Conservation (phyloP, 2,797 vertebrate species). For the Fringilla coelebs region DNA sequence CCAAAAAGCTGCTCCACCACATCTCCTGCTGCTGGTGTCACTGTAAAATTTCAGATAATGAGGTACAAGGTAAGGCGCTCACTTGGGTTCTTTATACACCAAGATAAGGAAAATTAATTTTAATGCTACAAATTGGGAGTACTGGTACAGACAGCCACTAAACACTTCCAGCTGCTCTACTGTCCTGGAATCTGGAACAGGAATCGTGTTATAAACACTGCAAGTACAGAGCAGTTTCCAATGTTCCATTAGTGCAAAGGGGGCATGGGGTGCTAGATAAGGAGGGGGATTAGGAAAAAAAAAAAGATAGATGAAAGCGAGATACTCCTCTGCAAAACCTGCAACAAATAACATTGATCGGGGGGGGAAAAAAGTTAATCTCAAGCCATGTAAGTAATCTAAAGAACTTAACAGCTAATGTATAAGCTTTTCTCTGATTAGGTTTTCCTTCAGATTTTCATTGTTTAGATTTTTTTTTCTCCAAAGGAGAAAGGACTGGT, state of each 20-base stretch:
- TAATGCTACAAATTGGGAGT: slow-evolving; percentile 64
- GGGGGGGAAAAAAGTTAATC: neutral
- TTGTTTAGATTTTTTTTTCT: neutral
- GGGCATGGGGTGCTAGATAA: neutral
- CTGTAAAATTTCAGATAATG: slow-evolving; percentile 67
- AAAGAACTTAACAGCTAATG: neutral
- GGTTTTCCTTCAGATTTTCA: neutral
- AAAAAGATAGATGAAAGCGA: neutral
- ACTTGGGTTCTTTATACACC: slow-evolving; percentile 43
- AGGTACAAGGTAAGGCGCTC: slow-evolving; percentile 60
- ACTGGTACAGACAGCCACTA: slow-evolving; percentile 50
- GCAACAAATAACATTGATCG: neutral
- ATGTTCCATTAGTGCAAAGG: neutral
- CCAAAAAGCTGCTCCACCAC: slow-evolving; percentile 9
- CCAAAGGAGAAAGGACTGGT: neutral
- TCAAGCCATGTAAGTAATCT: neutral
- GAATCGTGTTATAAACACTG: slow-evolving; percentile 31
- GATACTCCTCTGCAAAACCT: neutral
- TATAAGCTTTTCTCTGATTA: neutral
- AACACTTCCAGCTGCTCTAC: slow-evolving; percentile 65
- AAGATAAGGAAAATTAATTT: slow-evolving; percentile 74
- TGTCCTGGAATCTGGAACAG: slow-evolving; percentile 32
- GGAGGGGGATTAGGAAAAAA: neutral
- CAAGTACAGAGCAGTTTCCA: neutral
- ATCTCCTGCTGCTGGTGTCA: neutral